These are phyloP conservation scores for Centropyge bicolor DNA, from an alignment of 2,797 vertebrate species.

Conservation along the genomic window DNA sequence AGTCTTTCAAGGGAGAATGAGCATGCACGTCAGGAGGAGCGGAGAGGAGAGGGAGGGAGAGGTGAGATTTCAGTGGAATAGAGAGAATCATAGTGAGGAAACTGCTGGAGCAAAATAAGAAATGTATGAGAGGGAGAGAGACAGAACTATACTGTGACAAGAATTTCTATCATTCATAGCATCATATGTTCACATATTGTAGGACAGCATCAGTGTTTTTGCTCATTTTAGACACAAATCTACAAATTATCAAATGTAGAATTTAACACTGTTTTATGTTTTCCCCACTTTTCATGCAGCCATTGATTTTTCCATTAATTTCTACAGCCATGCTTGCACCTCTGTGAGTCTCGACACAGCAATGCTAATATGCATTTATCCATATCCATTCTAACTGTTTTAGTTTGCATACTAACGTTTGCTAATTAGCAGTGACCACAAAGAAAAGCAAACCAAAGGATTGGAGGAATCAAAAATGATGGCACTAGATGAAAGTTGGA, in stretches of 20 bases:
- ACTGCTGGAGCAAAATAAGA: slow-evolving; percentile 19
- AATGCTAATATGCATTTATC: neutral
- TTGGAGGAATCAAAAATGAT: neutral
- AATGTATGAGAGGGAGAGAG: slow-evolving; percentile 10
- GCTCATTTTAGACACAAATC: neutral
- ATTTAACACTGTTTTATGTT: neutral
- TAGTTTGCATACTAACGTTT: neutral
- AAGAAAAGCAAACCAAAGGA: neutral
- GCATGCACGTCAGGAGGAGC: slow-evolving; percentile 36
- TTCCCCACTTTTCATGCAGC: neutral
- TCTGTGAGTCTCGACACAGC: too few relatives aligned
- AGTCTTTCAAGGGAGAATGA: slow-evolving; percentile 72
- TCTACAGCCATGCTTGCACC: neutral
- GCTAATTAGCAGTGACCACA: neutral
- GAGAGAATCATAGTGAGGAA: slow-evolving; percentile 5
- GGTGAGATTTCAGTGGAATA: slow-evolving; percentile 21
- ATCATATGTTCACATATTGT: neutral
- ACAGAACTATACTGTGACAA: neutral
- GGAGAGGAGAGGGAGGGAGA: slow-evolving; percentile 14
- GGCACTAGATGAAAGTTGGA: neutral
- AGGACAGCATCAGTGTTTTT: neutral
- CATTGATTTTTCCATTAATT: neutral
- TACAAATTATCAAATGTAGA: neutral
- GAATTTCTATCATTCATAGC: neutral
- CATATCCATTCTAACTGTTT: neutral